Base-by-base conservation (phyloP, 1,140 invertebrate species). In the Leptopilina boulardi region DNA sequence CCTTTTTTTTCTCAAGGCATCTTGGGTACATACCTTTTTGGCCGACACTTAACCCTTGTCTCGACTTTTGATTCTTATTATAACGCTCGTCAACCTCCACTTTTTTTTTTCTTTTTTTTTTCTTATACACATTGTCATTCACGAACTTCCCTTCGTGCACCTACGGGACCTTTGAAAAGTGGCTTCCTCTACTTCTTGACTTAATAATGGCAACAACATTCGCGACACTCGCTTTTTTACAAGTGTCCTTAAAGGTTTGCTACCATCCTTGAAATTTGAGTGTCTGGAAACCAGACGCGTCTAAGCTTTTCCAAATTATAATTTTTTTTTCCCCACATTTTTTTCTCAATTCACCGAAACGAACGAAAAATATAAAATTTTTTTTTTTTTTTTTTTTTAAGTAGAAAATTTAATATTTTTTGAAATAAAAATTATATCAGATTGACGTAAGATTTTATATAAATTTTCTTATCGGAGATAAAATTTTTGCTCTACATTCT, bases 141-240 rank as follows among this genome's bases (percentile, higher is more conserved):
- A 66, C 26, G 59, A 66, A 66, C 23, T 30, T 66, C 59, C 59
- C 59, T 66, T 66, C 26, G 59, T 66, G 59, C 59, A 26, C 59
- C 21, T 18, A 66, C 59, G 59, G 59, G 59, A 66, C 59, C 59
- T 66, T 66, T 66, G 23, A 66, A 66, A 66, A 66, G 59, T 66
- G 59, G 59, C 59, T 66, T 66, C 59, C 59, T 66, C 59, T 66
- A 8, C 47, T n/a, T 66, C 59, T 66, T 66, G 59, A 66, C 59
- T 66, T 66, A 30, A 66, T 66, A 66, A 66, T 66, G 59, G 59
- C 59, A 66, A 66, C 59, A 66, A 66, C 23, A n/a, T 66, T 66
- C 59, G 59, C 21, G 59, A 66, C 59, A 66, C 59, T 30, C 26
- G 23, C 23, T 30, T 66, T 54, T 66, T 66, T 66, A 30, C 23